Evolutionary conservation across 1,140 invertebrate genomes (phyloP).

Genomic region (Aradophagus sp.): DNA sequence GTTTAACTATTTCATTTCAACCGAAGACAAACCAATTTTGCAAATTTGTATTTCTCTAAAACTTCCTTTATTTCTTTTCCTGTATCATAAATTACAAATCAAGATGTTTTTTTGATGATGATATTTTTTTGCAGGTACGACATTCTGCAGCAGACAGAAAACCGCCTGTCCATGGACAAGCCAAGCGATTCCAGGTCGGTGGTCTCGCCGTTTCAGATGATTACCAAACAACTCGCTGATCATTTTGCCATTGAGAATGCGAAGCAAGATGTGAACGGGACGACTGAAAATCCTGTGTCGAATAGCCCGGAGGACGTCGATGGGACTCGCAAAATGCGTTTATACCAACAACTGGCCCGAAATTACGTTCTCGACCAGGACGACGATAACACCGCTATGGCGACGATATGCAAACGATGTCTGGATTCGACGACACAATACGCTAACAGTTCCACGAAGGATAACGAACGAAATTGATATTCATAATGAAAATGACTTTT

Average conservation of each 20-base stretch:
- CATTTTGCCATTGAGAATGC: conserved; percentile 60
- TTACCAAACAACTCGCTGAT: conserved; percentile 65
- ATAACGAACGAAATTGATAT: too few relatives aligned
- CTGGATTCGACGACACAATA: conserved; percentile 8
- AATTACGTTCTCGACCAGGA: conserved; percentile 27
- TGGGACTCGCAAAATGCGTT: conserved; percentile 9
- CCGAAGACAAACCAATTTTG: too few relatives aligned
- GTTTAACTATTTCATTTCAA: too few relatives aligned
- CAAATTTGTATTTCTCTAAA: too few relatives aligned
- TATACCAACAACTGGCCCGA: conserved; percentile 13
- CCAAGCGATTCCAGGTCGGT: conserved; percentile 58
- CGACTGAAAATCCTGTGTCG: neutral
- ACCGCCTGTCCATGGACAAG: conserved; percentile 49
- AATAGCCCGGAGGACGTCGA: conserved; percentile 3
- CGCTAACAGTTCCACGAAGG: conserved; percentile 3
- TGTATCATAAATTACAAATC: too few relatives aligned
- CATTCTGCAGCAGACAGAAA: conserved; percentile 60
- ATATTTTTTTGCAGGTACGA: conserved; percentile 64
- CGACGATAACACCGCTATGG: conserved; percentile 24
- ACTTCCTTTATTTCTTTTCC: too few relatives aligned
- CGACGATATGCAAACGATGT: conserved; percentile 19
- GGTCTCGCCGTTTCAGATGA: conserved; percentile 62
- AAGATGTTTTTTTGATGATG: neutral
- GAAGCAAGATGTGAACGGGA: conserved; percentile 20
- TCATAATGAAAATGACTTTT: too few relatives aligned